Evolutionary conservation across 2,113 vertebrate species (phyloP).

Genomic region (Erythrocebus patas): DNA sequence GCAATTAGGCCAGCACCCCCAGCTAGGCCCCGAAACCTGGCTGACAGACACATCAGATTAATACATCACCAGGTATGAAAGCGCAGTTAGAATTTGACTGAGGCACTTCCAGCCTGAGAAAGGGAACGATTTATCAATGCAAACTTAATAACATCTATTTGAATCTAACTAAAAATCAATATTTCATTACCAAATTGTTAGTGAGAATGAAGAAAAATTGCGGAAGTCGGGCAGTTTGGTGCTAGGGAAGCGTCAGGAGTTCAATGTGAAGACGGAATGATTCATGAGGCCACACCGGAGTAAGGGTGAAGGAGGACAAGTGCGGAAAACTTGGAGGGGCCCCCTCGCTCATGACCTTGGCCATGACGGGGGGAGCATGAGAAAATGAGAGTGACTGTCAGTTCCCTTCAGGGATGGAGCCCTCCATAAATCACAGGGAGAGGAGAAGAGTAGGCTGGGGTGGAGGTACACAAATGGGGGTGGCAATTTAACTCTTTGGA

Average conservation of each 20-base stretch:
- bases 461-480: constrained; percentile 34
- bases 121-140: constrained; percentile 99
- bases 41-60: constrained; percentile 87
- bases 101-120: constrained; percentile 91
- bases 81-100: constrained; percentile 90
- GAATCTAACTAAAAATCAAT: constrained; percentile 99
- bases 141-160: constrained; percentile 99
- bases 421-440: constrained; percentile 90
- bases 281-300: constrained; percentile 92
- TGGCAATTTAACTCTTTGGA: constrained; percentile 83
- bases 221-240: constrained; percentile 93
- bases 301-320: constrained; percentile 88
- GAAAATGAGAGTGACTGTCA: constrained; percentile 96
- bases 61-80: constrained; percentile 91
- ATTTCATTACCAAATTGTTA: constrained; percentile 99
- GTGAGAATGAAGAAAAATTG: constrained; percentile 99
- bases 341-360: constrained; percentile 94
- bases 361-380: constrained; percentile 81
- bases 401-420: constrained; percentile 89
- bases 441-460: constrained; percentile 47
- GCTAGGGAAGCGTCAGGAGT: constrained; percentile 93
- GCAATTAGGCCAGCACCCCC: constrained; percentile 80
- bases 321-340: constrained; percentile 88
- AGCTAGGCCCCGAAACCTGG: constrained; percentile 79
- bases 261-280: constrained; percentile 98